phyloP scores from a whole-genome alignment of 2,113 vertebrate species.

The Chamaetylas fuelleborni region DNA sequence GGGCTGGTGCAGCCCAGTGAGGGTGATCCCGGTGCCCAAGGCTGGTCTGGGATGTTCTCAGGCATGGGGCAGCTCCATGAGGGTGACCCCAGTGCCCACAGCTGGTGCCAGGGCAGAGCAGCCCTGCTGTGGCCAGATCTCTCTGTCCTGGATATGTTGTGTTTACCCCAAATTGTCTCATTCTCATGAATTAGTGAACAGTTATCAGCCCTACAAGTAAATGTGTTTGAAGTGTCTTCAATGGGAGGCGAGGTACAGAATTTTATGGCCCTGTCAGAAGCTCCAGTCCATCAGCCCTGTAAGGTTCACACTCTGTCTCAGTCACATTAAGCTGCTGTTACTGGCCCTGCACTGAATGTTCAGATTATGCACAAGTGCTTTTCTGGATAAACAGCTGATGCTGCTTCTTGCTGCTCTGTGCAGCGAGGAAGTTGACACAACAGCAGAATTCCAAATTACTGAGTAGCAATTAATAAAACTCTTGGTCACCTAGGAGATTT shows the following conservation, averaged over 20 bases:
- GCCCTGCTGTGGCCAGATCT: fast-evolving
- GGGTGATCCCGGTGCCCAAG: neutral
- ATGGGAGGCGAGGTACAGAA: neutral
- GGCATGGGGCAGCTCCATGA: too few relatives aligned
- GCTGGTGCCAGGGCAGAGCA: fast-evolving
- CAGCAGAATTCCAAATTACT: neutral
- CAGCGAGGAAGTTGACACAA: neutral
- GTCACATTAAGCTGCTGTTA: neutral
- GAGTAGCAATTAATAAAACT: neutral
- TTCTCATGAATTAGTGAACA: neutral
- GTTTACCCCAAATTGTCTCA: fast-evolving
- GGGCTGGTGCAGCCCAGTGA: too few relatives aligned
- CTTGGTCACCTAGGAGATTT: neutral
- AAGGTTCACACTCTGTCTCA: fast-evolving
- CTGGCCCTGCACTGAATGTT: neutral
- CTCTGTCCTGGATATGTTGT: fast-evolving
- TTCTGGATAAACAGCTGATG: neutral
- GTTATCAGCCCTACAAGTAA: neutral
- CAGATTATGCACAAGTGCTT: neutral
- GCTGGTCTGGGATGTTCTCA: fast-evolving
- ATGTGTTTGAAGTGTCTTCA: neutral
- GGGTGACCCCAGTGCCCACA: fast-evolving
- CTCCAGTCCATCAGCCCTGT: neutral
- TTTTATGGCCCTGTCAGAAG: neutral
- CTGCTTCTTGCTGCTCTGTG: neutral